Base-by-base conservation (phyloP, 2,113 vertebrate genomes). In the Dermatemys mawii region DNA sequence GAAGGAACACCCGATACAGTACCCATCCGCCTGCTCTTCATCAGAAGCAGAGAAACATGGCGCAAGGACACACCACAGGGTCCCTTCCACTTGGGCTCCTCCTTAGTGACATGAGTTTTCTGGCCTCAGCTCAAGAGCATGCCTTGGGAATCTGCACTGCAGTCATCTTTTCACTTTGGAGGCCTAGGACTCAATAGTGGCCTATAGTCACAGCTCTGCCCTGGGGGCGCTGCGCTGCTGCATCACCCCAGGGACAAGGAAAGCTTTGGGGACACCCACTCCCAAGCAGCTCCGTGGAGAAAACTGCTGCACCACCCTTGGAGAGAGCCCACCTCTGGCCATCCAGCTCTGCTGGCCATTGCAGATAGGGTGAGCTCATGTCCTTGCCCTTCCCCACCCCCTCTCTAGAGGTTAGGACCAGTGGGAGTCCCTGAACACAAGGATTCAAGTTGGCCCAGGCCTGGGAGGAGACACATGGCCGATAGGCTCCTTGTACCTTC, bases 171-270 rank as follows among this genome's bases (percentile, higher is more conserved):
- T 48, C 80, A 35, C 32, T 48, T 0, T 2, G 3, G 49, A 53
- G 82, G 51, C 3, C 19, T 17, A n/a, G 88, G 51, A 41, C 29
- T 5, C 41, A 38, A 63, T 27, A 17, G 32, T 53, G 90, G 46
- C 6, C 26, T 55, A 1, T 27, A 0, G 0, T 6, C 53, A 6
- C 0, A 2, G 73, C 49, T 0, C 26, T 78, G 44, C 13, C 8
- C 12, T 13, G 13, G 13, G 41, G 14, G 44, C 17, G 46, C 27
- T 48, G 27, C 44, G 44, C n/a, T 10, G 19, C 67, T 73, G n/a
- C 35, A 16, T 35, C 57, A 32, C 35, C 8, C 60, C 32, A n/a
- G 60, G 16, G 60, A 67, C 3, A 9, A 7, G 11, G 38, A 44
- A 22, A 11, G 9, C 11, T 73, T 21, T 41, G 38, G 21, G 11